Conservation (phyloP, 1,140 invertebrate genomes). For the Drosophila ohnishii region DNA sequence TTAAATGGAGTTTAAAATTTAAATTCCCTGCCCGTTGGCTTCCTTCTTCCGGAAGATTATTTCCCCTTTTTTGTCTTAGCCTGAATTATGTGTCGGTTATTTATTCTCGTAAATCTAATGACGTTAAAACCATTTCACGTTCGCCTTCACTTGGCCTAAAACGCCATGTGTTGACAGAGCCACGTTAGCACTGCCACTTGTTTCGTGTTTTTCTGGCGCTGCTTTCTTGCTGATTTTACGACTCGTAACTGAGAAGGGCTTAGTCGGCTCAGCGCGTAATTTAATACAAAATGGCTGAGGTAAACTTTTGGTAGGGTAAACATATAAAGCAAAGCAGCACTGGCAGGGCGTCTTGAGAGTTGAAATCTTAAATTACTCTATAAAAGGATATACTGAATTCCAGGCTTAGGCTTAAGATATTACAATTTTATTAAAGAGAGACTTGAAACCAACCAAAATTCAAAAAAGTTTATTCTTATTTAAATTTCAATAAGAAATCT, state of each 20-base stretch:
- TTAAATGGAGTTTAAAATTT: constrained; percentile 37
- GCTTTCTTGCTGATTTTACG: constrained; percentile 52
- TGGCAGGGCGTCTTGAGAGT: not conserved
- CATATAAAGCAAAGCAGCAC: constrained; percentile 10
- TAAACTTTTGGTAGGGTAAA: constrained; percentile 25
- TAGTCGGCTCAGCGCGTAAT: constrained; percentile 74
- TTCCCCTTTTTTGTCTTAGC: constrained; percentile 4
- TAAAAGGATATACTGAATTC: not conserved
- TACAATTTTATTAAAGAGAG: not conserved
- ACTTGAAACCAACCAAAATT: not conserved
- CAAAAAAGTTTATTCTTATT: not conserved
- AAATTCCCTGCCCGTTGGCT: constrained; percentile 8
- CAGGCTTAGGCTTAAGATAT: not conserved
- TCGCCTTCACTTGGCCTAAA: constrained; percentile 17
- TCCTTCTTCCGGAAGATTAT: constrained; percentile 5
- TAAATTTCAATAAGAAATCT: not conserved
- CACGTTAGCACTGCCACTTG: constrained; percentile 41
- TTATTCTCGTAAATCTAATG: constrained; percentile 48
- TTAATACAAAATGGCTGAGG: constrained; percentile 64
- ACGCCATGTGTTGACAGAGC: constrained; percentile 52
- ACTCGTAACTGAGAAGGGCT: constrained; percentile 67
- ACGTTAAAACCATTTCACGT: constrained; percentile 48
- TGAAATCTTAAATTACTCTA: not conserved
- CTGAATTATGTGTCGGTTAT: constrained; percentile 40
- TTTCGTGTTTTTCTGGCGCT: not conserved